These are phyloP conservation scores for Drosophila pandora DNA, from an alignment of 1,140 invertebrate genomes.

Conservation along the genomic window DNA sequence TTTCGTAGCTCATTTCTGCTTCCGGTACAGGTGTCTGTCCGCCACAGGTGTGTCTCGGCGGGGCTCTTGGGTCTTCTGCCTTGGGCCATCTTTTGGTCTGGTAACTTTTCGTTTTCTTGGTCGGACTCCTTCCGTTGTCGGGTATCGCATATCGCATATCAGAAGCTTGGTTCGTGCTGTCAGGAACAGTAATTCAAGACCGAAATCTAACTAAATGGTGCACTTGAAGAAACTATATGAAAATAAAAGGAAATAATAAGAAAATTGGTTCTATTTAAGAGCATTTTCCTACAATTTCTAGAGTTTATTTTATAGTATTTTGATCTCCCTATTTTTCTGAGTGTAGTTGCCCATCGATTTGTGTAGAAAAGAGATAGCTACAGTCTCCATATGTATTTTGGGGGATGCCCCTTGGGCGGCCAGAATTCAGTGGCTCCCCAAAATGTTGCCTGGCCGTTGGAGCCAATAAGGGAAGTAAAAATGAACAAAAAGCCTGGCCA, in stretches of 20 bases:
- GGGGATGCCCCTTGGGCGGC: slow-evolving; percentile 37
- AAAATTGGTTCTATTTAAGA: not conserved
- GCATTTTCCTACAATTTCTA: no score
- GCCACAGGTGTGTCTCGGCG: slow-evolving; percentile 24
- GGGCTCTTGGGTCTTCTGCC: not conserved
- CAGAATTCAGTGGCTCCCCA: slow-evolving; percentile 1
- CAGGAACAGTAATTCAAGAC: slow-evolving; percentile 13
- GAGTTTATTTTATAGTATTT: not conserved
- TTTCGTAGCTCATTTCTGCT: slow-evolving; percentile 30
- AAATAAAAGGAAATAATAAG: not conserved
- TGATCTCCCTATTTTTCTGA: not conserved
- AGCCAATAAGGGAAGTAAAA: not conserved
- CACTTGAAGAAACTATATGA: not conserved
- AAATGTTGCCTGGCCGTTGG: no score
- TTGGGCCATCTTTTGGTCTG: not conserved
- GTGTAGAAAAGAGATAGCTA: slow-evolving; percentile 27
- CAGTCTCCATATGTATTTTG: slow-evolving; percentile 9
- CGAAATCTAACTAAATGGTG: slow-evolving; percentile 15
- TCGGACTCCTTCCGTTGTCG: not conserved
- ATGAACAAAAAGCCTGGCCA: not conserved
- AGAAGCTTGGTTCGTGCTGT: slow-evolving; percentile 19
- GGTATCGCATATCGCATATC: slow-evolving; percentile 1
- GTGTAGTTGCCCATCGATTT: slow-evolving; percentile 29
- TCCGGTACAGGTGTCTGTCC: slow-evolving; percentile 29
- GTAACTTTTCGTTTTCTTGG: slow-evolving; percentile 5